Conservation (phyloP, 2,113 vertebrate species). For the Psittacula cyanocephala region DNA sequence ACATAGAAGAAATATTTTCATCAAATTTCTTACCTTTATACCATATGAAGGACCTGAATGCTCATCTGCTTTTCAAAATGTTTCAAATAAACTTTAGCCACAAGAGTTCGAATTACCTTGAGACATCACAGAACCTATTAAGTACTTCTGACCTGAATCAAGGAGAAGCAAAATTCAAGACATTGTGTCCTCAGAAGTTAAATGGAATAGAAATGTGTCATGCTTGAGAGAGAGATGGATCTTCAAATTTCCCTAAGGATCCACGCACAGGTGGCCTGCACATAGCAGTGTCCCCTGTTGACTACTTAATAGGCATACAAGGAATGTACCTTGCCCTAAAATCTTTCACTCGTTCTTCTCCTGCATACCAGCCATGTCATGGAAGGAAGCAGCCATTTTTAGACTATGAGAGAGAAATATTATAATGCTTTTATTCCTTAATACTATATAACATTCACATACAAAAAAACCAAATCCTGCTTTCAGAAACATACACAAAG, state of each 20-base stretch:
- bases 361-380: neutral
- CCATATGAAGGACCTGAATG: fast-evolving
- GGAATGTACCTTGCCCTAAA: fast-evolving
- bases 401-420: fast-evolving
- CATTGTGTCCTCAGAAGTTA: neutral
- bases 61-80: neutral
- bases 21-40: neutral
- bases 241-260: neutral
- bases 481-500: neutral
- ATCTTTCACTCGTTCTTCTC: fast-evolving
- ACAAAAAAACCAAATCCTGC: neutral
- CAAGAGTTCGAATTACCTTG: fast-evolving
- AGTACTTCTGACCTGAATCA: neutral
- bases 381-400: neutral
- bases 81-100: neutral
- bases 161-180: neutral
- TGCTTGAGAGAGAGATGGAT: neutral
- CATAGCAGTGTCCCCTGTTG: neutral
- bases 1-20: fast-evolving
- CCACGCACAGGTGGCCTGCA: fast-evolving
- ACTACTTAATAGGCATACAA: neutral
- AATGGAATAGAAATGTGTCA: fast-evolving
- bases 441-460: neutral
- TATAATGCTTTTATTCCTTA: neutral
- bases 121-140: fast-evolving